Evolutionary conservation across 2,797 vertebrate species (phyloP), one percentile per base, ranked within the genome.

Genomic region (Dermochelys coriacea): DNA sequence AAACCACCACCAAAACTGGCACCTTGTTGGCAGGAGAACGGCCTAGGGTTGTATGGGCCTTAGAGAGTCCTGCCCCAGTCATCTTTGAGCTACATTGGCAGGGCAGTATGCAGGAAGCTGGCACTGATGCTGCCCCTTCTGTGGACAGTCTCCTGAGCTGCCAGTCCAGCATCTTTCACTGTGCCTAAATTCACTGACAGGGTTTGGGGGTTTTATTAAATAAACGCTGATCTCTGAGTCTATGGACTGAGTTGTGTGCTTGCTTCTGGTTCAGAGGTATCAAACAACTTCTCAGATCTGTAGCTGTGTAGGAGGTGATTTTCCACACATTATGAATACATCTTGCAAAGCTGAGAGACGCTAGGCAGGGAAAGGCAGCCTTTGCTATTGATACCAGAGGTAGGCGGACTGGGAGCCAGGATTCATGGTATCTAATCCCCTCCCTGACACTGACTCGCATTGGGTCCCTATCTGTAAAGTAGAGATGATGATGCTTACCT

Each of bases 1-100:
- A 79, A 0, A 4, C 61, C 50, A 50, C 4, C 49, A 52, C 0
- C 0, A 51, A 54, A 54, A 12, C 45, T 12, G 0, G 0, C 57
- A n/a, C 34, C 61, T 64, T 52, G 57, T 41, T 89, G 87, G 19
- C 45, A 61, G 59, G 12, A 6, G 82, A 50, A 50, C 75, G 49
- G 68, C 23, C 31, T 74, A 23, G 19, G n/a, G 68, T 75, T 16
- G 41, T 45, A 47, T 45, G 71, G 71, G 25, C 41, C 37, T 47
- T n/a, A 34, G 71, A 47, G 25, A 15, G 71, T 75, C 41, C 23
- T 14, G 16, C 6, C 41, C 12, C 7, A 6, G 7, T 77, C 29
- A 4, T 29, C 25, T 15, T 9, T 49, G 7, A 49, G 74, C 45
- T 74, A 9, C 74, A 10, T 18, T 47, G 68, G 11, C 68, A 12